Evolutionary conservation across 2,113 vertebrate genomes (phyloP).

Genomic region (Felis chaus): DNA sequence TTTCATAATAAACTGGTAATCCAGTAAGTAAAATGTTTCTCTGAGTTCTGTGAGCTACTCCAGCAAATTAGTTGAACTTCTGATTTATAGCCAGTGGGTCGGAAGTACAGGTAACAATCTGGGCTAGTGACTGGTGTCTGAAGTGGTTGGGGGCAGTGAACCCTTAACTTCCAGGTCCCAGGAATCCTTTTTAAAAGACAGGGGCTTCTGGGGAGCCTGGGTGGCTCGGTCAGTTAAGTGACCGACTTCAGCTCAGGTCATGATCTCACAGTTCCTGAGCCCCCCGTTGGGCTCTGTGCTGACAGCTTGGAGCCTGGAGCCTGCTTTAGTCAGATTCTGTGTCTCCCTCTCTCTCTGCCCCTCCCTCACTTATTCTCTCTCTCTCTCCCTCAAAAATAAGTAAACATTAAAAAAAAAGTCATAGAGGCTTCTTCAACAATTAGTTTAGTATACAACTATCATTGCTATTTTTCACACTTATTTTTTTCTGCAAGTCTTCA

Average conservation of each 20-base stretch:
- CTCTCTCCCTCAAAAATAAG: too few species aligned
- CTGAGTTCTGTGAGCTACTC: neutral
- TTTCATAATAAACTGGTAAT: neutral
- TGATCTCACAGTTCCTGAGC: too few species aligned
- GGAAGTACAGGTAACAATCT: neutral
- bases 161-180: neutral
- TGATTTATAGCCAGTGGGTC: neutral
- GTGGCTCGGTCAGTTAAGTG: too few species aligned
- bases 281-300: too few species aligned
- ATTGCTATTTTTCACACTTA: neutral
- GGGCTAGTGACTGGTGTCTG: neutral
- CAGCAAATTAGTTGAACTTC: neutral
- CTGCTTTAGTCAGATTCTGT: too few species aligned
- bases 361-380: too few species aligned
- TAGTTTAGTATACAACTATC: neutral
- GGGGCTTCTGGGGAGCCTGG: neutral
- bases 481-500: slow-evolving; percentile 29
- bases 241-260: too few species aligned
- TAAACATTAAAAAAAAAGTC: neutral
- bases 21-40: neutral
- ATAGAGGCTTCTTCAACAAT: neutral
- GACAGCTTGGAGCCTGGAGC: too few species aligned
- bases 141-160: neutral
- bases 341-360: too few species aligned
- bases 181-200: neutral